Evolutionary conservation across 2,113 vertebrate genomes (phyloP).

Genomic region (Syngnathus scovelli): DNA sequence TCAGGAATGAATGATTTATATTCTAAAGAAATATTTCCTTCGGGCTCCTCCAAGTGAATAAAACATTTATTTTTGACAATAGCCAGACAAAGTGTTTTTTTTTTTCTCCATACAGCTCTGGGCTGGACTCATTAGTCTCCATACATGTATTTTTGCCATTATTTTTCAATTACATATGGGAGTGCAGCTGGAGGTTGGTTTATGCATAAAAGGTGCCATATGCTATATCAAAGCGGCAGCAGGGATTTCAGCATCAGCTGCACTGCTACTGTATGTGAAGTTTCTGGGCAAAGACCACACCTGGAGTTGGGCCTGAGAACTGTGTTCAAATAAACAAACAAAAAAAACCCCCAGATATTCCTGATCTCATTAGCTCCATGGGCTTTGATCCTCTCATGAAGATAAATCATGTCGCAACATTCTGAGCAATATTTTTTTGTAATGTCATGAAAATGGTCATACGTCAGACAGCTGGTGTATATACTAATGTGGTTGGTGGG

Average conservation of each 20-base stretch:
- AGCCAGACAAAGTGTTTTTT: neutral
- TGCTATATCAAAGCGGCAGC: neutral
- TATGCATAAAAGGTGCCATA: neutral
- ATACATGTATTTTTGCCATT: neutral
- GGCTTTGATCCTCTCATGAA: neutral
- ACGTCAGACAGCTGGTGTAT: too few species aligned
- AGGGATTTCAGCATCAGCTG: neutral
- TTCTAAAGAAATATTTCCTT: constrained; percentile 13
- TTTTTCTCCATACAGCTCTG: neutral
- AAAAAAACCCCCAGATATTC: neutral
- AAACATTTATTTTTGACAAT: neutral
- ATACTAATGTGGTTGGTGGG: neutral
- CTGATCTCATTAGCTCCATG: neutral
- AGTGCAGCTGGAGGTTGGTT: constrained; percentile 3
- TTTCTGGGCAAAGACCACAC: neutral
- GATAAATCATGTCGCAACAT: too few species aligned
- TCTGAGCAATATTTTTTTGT: too few species aligned
- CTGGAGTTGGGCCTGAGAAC: neutral
- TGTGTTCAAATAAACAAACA: neutral
- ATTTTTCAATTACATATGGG: neutral
- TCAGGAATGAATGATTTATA: constrained; percentile 25
- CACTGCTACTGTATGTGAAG: neutral
- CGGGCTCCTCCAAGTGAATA: neutral
- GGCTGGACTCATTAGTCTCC: neutral
- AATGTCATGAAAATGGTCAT: too few species aligned